Percentiles rank a stretch among this genome's conserved stretches.
These are phyloP conservation scores for Lanius collurio DNA, from an alignment of 2,113 vertebrate species.

Conservation along the genomic window DNA sequence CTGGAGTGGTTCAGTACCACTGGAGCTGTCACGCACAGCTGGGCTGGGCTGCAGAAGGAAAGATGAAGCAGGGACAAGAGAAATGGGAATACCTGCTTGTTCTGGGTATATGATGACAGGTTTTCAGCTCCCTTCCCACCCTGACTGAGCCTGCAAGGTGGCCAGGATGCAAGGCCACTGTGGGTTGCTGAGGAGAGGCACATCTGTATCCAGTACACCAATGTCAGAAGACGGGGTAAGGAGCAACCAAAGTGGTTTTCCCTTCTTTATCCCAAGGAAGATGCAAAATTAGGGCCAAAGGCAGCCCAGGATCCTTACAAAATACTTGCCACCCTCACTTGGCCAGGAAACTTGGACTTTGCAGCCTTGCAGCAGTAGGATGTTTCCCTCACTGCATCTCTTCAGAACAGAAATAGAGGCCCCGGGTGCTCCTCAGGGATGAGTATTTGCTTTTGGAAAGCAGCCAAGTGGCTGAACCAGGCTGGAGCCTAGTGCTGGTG, in stretches of 20 bases:
- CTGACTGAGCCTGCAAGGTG: neutral
- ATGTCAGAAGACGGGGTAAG: neutral
- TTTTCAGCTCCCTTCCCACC: neutral
- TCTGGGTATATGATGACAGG: accelerated
- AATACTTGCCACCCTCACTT: neutral
- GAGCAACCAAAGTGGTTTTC: neutral
- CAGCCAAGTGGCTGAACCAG: neutral
- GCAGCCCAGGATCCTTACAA: neutral
- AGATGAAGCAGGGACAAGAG: neutral
- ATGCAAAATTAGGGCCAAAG: neutral
- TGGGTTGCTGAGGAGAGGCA: neutral
- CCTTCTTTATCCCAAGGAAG: accelerated
- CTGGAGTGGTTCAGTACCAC: neutral
- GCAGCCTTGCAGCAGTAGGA: neutral
- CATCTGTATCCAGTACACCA: neutral
- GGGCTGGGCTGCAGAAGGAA: neutral
- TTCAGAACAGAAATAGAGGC: neutral
- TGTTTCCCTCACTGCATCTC: neutral
- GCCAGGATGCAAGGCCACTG: neutral
- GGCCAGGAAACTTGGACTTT: neutral
- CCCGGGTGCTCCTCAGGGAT: neutral
- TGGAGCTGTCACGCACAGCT: neutral
- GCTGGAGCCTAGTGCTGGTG: neutral
- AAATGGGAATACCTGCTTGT: neutral
- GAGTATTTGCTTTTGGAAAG: neutral